Base-by-base conservation (phyloP, 2,888 invertebrate species). In the Oscheius sp. region DNA sequence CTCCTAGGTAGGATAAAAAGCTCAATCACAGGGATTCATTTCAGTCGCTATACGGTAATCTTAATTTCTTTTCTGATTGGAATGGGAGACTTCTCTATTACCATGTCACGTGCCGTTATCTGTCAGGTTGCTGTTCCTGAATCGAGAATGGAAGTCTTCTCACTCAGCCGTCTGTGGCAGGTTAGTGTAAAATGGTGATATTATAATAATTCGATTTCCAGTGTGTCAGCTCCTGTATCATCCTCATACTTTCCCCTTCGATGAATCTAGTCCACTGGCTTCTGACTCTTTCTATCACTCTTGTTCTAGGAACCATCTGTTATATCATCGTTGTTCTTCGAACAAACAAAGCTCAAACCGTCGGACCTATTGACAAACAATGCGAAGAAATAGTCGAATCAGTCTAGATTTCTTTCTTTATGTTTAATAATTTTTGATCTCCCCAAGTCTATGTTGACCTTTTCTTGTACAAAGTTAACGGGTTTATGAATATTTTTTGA, bases 61-160 rank as follows among this genome's bases (percentile, higher is more conserved):
- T n/a, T 70, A 5, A 73, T 75, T 32, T 72, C 72, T 9, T 68
- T 73, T 22, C 71, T 73, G 8, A 62, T 75, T 17, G 75, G 75
- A 12, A 67, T 75, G 47, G 69, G 70, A 3, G 75, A 75, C 32
- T 73, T 73, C 45, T 73, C 71, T 2, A 75, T 75, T 26, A 75
- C 75, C 20, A 75, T 71, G 71, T 62, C 70, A 17, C 56, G 75
- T 38, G 67, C 67, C n/a, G 73, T 73, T 9, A 73, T 75, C 36
- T 75, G 75, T 24, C 73, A 73, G 49, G 69, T 73, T 38, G 73
- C 73, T 17, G 71, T 75, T 6, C 75, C 75, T 12, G 71, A 73
- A 1, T 71, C 66, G 36, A 33, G 75, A 44, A 68, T 68, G 2
- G 75, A 75, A 44, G 66, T 73, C 17, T 75, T 75, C 69, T 72